Base-by-base conservation (phyloP, 37 sponge, comb jelly and placozoan genomes). In the Axinella damicornis region DNA sequence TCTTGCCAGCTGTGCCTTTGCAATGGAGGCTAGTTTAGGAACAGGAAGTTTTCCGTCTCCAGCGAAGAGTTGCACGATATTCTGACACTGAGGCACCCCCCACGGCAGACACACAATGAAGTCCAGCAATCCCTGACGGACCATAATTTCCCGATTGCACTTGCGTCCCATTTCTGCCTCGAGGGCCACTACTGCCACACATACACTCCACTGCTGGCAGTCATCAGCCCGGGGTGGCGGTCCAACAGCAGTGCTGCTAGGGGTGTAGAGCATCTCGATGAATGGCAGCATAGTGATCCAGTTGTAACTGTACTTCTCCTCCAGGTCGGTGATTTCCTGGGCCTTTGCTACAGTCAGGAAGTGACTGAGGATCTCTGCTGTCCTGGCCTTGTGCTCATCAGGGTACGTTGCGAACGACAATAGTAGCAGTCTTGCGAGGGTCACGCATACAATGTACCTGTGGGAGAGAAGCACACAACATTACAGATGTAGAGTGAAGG, bases 271-370 rank as follows among this genome's bases (percentile, higher is more conserved):
- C 12, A 35, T 33, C 11, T 74, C 76, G 1, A 74, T 57, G 54
- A 74, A 74, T 28, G 76, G 76, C 15, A 25, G 19, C n/a, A 74
- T 55, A 18, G 76, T 74, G 57, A 74, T 74, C 76, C 76, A 74
- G 30, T 73, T 73, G 74, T 46, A 73, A 6, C 28, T 21, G 54
- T 74, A 74, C 12, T 25, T 25, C 2, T 74, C 76, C 35, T 56
- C 55, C 12, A 24, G 28, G 14, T 0, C 33, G 0, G 57, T 53
- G 27, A 74, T 35, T 1, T 28, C 25, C 1, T 17, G 14, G 0
- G 18, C 20, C 31, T 20, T 56, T 11, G 34, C 57, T 11, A 9
- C 20, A 17, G 30, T 16, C 4, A 53, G 57, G 31, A 74, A 74
- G 27, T 25, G 31, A 13, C 52, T 54, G 16, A 74, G 56, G 15